phyloP scores from a whole-genome alignment of 2,113 vertebrate genomes.

The Sprattus sprattus region DNA sequence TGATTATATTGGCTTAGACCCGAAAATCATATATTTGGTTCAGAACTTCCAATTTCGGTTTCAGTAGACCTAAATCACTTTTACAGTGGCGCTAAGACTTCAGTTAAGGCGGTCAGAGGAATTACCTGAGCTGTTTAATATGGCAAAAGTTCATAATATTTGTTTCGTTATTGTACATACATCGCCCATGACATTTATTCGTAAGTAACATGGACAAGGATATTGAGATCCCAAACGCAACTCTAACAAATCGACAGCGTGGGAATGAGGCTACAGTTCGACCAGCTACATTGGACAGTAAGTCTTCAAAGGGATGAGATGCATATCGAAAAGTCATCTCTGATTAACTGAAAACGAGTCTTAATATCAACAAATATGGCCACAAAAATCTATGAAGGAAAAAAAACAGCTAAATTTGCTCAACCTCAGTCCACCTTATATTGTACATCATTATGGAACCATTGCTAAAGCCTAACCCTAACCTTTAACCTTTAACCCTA shows the following conservation, averaged over 20 bases:
- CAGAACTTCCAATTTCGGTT: not conserved
- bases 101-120: not conserved
- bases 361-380: no score
- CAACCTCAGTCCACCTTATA: no score
- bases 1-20: no score
- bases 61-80: not conserved
- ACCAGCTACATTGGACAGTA: conserved; percentile 89
- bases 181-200: not conserved
- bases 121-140: not conserved
- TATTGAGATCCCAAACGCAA: conserved; percentile 74
- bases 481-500: no score
- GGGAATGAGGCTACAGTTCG: conserved; percentile 88
- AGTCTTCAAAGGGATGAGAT: conserved; percentile 28
- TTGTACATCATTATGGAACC: not conserved
- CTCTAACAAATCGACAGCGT: conserved; percentile 90
- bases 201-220: conserved; percentile 57
- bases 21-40: no score
- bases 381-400: no score
- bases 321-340: not conserved
- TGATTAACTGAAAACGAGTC: no score
- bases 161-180: not conserved
- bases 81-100: not conserved
- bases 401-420: no score
- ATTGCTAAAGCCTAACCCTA: not conserved
- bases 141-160: not conserved